Evolutionary conservation across 2,797 vertebrate genomes (phyloP).

Genomic region (Mormyrus hasselquistii): DNA sequence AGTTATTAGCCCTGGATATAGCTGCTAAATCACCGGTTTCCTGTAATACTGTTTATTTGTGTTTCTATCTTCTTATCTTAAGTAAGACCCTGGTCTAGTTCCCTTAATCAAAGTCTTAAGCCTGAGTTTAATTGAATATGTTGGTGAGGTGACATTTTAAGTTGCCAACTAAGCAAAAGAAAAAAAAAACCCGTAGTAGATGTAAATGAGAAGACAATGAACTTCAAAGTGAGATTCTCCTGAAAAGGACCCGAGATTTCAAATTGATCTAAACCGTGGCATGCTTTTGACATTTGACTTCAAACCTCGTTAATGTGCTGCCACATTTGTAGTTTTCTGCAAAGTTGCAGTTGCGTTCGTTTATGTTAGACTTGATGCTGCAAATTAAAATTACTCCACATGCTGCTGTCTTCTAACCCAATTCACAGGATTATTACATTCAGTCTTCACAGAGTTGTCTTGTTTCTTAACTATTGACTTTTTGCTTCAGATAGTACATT

Average conservation of each 20-base stretch:
- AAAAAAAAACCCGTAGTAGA: background rate
- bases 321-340: background rate
- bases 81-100: background rate
- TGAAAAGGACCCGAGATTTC: background rate
- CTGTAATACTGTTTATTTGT: background rate
- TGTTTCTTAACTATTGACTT: background rate
- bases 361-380: background rate
- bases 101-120: background rate
- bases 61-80: background rate
- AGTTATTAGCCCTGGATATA: background rate
- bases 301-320: background rate
- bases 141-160: background rate
- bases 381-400: background rate
- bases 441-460: background rate
- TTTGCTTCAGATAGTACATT: background rate
- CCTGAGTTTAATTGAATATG: background rate
- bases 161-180: background rate
- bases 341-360: background rate
- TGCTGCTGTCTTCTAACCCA: background rate
- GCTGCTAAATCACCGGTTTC: background rate
- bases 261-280: background rate
- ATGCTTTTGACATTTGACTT: background rate
- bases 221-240: background rate
- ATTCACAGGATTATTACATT: background rate
- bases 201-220: background rate